These are phyloP conservation scores for Alauda arvensis DNA, from an alignment of 2,797 vertebrate genomes.

Conservation along the genomic window DNA sequence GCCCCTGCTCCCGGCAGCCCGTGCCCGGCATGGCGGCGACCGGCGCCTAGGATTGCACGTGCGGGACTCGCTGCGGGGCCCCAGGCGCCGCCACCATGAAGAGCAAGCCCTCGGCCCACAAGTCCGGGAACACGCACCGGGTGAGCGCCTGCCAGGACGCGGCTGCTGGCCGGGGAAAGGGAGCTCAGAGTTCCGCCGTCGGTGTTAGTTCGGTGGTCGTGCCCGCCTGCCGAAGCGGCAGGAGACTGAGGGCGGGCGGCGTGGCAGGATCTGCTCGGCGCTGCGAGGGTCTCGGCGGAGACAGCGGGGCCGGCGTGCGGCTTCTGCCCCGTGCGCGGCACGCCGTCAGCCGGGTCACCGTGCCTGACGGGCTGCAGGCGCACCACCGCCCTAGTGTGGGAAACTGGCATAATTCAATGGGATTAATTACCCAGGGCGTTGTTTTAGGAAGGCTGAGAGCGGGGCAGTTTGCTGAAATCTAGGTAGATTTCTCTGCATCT, in stretches of 20 bases:
- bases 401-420: accelerated
- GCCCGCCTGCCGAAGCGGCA: background rate
- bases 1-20: conserved; percentile 61
- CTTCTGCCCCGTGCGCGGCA: background rate
- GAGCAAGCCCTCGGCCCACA: conserved; percentile 87
- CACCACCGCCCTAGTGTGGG: accelerated
- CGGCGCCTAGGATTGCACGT: conserved; percentile 49
- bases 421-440: accelerated
- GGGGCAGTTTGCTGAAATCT: no score
- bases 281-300: background rate
- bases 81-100: conserved; percentile 74
- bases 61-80: conserved; percentile 26
- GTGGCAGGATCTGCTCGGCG: background rate
- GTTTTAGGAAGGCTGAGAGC: background rate
- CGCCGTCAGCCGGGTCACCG: background rate
- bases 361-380: accelerated
- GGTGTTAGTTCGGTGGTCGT: accelerated
- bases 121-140: conserved; percentile 88
- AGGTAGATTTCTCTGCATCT: accelerated
- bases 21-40: conserved; percentile 78
- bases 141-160: conserved; percentile 71
- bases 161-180: background rate
- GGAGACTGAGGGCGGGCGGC: background rate
- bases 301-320: accelerated
- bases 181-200: background rate